Evolutionary conservation across 2,888 invertebrate genomes (phyloP), one percentile per base, ranked within the genome.

Genomic region (Parnassius smintheus): DNA sequence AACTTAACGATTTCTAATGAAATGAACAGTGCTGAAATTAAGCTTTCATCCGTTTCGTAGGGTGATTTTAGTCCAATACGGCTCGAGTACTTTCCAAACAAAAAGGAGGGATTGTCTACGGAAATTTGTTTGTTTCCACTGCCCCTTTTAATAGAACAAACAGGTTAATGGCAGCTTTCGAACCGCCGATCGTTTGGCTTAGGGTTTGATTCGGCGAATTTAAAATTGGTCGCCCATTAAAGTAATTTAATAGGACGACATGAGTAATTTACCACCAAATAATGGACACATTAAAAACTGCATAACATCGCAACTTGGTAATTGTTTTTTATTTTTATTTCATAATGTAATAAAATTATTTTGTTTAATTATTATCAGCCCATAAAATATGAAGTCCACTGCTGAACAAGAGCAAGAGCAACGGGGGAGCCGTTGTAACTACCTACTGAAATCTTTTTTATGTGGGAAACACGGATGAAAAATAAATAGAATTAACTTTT

Each of bases 81-180:
- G 67, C 67, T 77, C 75, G 75, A 81, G 78, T 75, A 76, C 77
- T 76, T 69, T 70, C 75, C 78, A 84, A 82, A 84, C 80, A 85
- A 70, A 72, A 78, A 78, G 78, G 77, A 77, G 78, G 77, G 73
- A 72, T 75, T 75, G 71, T 73, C 62, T 64, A 55, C 57, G 64
- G 64, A 52, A 59, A 58, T 66, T 67, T 83, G 81, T 84, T 84
- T 85, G 82, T 83, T 79, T 79, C 79, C 77, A 77, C 75, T 81
- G 82, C 78, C 85, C 87, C 84, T 86, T 86, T 84, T 87, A 87
- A 86, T 82, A 80, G 79, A 86, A 78, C 85, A 87, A 88, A 88
- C 88, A 88, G 70, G 72, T 72, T 84, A 84, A 86, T 86, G 83
- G 86, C 73, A 66, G 70, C 67, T 67, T 62, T 62, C 59, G 59